These are phyloP conservation scores for Zaprionus ornatus DNA, from an alignment of 1,140 invertebrate species.

Conservation along the genomic window DNA sequence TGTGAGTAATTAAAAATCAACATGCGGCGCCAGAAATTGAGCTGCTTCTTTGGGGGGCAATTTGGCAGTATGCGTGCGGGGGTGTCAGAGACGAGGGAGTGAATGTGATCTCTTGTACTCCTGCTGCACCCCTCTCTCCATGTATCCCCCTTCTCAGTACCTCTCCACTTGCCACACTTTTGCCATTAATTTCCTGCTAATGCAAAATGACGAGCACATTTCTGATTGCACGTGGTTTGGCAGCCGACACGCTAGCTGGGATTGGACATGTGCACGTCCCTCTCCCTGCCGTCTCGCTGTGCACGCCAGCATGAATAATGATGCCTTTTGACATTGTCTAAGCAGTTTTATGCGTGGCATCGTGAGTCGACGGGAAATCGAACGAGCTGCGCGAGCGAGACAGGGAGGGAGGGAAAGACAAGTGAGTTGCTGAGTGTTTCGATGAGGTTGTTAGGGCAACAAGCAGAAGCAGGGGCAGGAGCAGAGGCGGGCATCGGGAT, in stretches of 20 bases:
- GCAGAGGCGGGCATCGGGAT: constrained; percentile 1
- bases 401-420: neutral
- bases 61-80: neutral
- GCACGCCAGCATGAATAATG: constrained; percentile 70
- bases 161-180: neutral
- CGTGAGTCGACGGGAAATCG: constrained; percentile 74
- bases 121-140: too few species aligned
- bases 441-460: constrained; percentile 31
- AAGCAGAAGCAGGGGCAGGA: neutral
- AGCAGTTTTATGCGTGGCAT: constrained; percentile 78
- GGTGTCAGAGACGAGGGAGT: neutral
- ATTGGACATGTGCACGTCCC: constrained; percentile 20
- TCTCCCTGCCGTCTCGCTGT: constrained; percentile 17
- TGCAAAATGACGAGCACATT: constrained; percentile 49
- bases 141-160: neutral
- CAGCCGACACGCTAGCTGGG: neutral
- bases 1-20: constrained; percentile 56
- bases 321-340: constrained; percentile 80
- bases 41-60: neutral
- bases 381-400: constrained; percentile 39
- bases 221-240: constrained; percentile 36
- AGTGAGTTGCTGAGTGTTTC: constrained; percentile 14
- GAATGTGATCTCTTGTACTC: neutral
- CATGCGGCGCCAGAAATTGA: constrained; percentile 42
- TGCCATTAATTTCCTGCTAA: constrained; percentile 49